These are phyloP conservation scores for Pseudopleuronectes americanus DNA, from an alignment of 2,797 vertebrate genomes.

Conservation along the genomic window DNA sequence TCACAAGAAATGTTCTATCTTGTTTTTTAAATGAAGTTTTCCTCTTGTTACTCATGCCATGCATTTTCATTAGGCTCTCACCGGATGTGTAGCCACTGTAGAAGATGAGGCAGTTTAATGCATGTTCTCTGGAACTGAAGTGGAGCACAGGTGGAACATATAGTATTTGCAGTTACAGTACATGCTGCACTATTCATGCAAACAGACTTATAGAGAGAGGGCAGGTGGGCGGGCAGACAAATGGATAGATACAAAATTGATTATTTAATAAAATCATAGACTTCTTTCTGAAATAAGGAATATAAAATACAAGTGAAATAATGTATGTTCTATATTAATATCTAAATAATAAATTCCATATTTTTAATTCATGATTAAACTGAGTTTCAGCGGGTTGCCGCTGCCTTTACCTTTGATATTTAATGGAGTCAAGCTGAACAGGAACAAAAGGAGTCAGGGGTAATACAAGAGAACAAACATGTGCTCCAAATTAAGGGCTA, in stretches of 20 bases:
- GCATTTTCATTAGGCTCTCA: slow-evolving; percentile 76
- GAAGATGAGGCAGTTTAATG: slow-evolving; percentile 73
- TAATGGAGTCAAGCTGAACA: slow-evolving; percentile 72
- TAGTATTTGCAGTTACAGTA: slow-evolving; percentile 20
- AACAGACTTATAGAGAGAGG: slow-evolving; percentile 13
- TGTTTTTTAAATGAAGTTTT: slow-evolving; percentile 83
- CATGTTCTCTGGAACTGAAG: slow-evolving; percentile 64
- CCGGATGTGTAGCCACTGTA: slow-evolving; percentile 57
- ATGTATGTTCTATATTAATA: slow-evolving; percentile 10
- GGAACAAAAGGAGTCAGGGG: slow-evolving; percentile 72
- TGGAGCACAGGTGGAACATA: slow-evolving; percentile 60
- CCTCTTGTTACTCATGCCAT: slow-evolving; percentile 73
- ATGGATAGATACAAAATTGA: background rate
- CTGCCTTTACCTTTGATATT: slow-evolving; percentile 75
- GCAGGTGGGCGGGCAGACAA: slow-evolving; percentile 8
- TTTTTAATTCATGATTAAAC: slow-evolving; percentile 55
- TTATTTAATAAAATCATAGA: background rate
- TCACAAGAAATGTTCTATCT: slow-evolving; percentile 73
- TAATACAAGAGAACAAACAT: slow-evolving; percentile 73
- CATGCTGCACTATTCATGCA: slow-evolving; percentile 11
- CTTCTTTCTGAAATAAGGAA: slow-evolving; percentile 2
- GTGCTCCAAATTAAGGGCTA: slow-evolving; percentile 72
- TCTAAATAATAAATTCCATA: slow-evolving; percentile 32
- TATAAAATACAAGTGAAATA: slow-evolving; percentile 28
- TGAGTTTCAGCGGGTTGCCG: slow-evolving; percentile 65